phyloP scores from a whole-genome alignment of 2,113 vertebrate genomes.

The Tragelaphus buxtoni region DNA sequence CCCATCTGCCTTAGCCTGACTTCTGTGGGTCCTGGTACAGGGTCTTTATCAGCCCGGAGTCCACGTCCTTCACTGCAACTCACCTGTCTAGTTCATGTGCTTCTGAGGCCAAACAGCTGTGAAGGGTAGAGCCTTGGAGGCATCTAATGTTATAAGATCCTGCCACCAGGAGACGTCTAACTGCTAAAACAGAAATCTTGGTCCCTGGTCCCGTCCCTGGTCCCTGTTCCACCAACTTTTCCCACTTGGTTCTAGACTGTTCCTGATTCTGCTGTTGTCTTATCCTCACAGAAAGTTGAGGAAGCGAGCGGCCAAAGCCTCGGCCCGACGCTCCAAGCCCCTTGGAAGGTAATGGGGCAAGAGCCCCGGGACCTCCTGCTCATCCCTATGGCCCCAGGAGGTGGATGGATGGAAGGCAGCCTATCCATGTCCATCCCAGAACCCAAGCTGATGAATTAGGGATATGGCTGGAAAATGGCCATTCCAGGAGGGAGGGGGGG shows the following conservation, averaged over 20 bases:
- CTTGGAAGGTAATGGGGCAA: constrained; percentile 81
- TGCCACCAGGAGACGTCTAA: not conserved
- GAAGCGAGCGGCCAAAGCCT: constrained; percentile 64
- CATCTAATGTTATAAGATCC: not conserved
- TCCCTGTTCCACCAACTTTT: not conserved
- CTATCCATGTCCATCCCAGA: constrained; percentile 67
- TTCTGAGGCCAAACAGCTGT: not conserved
- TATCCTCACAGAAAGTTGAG: constrained; percentile 82
- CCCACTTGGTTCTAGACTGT: constrained; percentile 2
- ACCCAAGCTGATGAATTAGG: constrained; percentile 40
- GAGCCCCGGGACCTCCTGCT: constrained; percentile 68
- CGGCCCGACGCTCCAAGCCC: constrained; percentile 48
- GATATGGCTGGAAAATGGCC: not conserved
- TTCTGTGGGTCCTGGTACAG: not conserved
- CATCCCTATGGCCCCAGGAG: constrained; percentile 49
- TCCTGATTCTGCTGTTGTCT: constrained; percentile 70
- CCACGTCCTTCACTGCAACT: not conserved
- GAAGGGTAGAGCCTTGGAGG: not conserved
- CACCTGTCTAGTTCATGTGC: not conserved
- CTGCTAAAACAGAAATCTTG: not conserved
- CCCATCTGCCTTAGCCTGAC: not conserved
- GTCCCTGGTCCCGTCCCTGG: not conserved
- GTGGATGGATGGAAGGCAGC: constrained; percentile 71
- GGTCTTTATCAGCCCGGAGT: not conserved
- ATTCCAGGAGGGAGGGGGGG: not conserved